Evolutionary conservation across 2,888 invertebrate genomes (phyloP), one percentile per base, ranked within the genome.

Genomic region (Cetonia aurata): DNA sequence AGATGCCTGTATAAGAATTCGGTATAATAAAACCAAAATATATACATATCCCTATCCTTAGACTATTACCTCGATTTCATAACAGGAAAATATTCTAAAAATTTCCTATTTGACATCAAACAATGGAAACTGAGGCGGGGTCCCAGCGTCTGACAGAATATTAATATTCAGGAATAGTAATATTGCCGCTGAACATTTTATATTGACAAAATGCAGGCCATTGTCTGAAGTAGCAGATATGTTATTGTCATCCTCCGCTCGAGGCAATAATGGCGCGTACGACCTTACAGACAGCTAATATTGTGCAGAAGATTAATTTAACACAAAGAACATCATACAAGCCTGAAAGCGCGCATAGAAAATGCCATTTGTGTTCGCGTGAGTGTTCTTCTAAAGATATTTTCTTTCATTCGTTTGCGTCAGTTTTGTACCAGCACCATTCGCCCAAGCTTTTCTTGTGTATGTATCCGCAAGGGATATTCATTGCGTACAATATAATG

Each of bases 121-220:
- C 50, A 65, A 65, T 65, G 50, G 10, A n/a, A 41, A 15, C 62
- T 37, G 37, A 59, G 17, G 3, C 15, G 52, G 37, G 37, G 17
- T 6, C 17, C 41, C 33, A 33, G 50, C 50, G 62, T 65, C 62
- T 42, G 57, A 42, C 57, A 44, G 67, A 69, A 69, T 69, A 69
- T 62, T 62, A 60, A 62, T 69, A 69, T 50, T 69, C 69, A 53
- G 48, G 62, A 69, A 69, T 53, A 69, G 69, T 69, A 69, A 69
- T 69, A 69, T 69, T 53, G 55, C 71, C 65, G 55, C 42, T 69
- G 71, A 71, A 71, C 78, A 79, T 79, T 80, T 80, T 80, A 80
- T 80, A 81, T 81, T 80, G 80, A 81, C 80, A 81, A 80, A 80
- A 78, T 78, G 80, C 79, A 78, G 76, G 52, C 75, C 74, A 80